Evolutionary conservation across 1,140 invertebrate species (phyloP).

Genomic region (Anoplolepis gracilipes): DNA sequence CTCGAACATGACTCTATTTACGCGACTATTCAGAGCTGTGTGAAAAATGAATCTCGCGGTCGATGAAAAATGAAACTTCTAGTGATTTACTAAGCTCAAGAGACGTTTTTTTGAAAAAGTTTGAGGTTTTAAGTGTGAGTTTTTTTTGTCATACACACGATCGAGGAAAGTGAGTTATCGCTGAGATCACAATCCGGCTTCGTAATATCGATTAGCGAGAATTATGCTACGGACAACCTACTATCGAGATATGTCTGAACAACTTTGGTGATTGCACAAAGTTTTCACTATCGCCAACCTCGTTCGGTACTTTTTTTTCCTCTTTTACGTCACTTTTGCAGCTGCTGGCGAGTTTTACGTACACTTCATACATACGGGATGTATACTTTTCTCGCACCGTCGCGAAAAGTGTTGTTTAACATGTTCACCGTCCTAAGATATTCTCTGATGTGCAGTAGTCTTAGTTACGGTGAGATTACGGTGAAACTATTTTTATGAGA

Average conservation of each 20-base stretch:
- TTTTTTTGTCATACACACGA: background rate
- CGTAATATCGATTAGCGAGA: background rate
- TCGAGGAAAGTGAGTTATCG: background rate
- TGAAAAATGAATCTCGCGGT: constrained; percentile 29
- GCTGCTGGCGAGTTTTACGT: constrained; percentile 11
- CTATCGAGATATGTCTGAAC: background rate
- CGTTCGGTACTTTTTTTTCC: constrained; percentile 2
- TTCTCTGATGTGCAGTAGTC: background rate
- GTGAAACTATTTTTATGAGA: background rate
- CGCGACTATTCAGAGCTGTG: constrained; percentile 25
- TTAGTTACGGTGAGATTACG: background rate
- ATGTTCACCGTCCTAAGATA: background rate
- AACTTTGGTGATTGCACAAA: background rate
- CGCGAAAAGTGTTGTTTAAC: background rate
- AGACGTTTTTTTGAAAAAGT: constrained; percentile 4
- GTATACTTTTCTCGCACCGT: background rate
- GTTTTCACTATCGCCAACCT: background rate
- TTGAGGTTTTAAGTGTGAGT: background rate
- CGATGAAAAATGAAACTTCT: constrained; percentile 35
- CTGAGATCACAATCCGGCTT: background rate
- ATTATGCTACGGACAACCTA: background rate
- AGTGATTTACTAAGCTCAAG: constrained; percentile 15
- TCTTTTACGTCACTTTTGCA: background rate
- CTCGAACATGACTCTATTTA: constrained; percentile 43
- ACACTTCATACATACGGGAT: background rate